A percentile compares a stretch with the other conserved stretches of the same genome.
These are phyloP conservation scores for Psilopogon haemacephalus DNA, from an alignment of 2,113 vertebrate species.

Conservation along the genomic window DNA sequence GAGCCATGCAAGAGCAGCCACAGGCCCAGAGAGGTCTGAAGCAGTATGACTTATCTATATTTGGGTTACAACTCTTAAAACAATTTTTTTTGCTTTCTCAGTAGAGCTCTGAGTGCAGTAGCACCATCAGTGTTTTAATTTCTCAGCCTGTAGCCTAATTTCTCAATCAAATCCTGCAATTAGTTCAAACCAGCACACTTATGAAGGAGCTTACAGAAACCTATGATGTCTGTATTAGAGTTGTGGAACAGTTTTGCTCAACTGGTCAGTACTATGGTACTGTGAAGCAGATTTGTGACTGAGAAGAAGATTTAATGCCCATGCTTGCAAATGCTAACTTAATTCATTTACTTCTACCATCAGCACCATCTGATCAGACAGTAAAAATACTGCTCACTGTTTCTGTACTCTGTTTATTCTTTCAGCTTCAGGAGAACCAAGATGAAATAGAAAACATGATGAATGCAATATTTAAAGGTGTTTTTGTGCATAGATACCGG, in stretches of 20 bases:
- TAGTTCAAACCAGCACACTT: too few relatives aligned
- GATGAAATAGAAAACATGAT: constrained; percentile 99
- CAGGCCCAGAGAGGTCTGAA: too few relatives aligned
- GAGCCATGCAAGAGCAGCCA: too few relatives aligned
- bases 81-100: too few relatives aligned
- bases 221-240: not conserved
- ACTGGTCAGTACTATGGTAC: not conserved
- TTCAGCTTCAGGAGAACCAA: constrained; percentile 99
- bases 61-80: too few relatives aligned
- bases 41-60: too few relatives aligned
- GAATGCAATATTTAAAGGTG: constrained; percentile 99
- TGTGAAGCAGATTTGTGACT: not conserved
- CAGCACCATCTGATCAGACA: not conserved
- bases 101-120: too few relatives aligned
- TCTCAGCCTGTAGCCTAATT: too few relatives aligned
- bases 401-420: constrained; percentile 49
- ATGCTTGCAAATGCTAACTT: not conserved
- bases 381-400: not conserved
- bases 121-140: too few relatives aligned
- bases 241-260: not conserved
- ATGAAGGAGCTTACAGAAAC: not conserved
- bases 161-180: too few relatives aligned
- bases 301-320: not conserved
- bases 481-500: constrained; percentile 98
- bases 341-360: not conserved